phyloP scores from a whole-genome alignment of 1,140 invertebrate species.

The Drosophila ambigua region DNA sequence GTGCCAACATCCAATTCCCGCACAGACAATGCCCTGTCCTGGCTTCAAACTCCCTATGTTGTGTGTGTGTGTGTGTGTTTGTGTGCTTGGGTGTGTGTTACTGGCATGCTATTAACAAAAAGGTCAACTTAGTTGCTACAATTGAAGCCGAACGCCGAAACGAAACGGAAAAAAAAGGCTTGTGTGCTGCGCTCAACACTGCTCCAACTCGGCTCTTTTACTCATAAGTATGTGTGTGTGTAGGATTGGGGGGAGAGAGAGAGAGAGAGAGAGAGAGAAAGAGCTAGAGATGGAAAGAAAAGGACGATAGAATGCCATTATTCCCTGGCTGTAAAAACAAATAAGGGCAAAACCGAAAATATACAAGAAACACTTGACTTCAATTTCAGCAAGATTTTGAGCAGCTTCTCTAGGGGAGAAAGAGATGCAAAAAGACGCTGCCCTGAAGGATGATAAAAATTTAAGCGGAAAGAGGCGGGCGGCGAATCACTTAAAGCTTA shows the following conservation, averaged over 20 bases:
- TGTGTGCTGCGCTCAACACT: slow-evolving; percentile 18
- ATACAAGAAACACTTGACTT: slow-evolving; percentile 54
- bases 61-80: slow-evolving; percentile 22
- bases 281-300: background rate
- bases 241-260: background rate
- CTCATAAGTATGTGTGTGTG: slow-evolving; percentile 1
- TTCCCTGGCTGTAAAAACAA: slow-evolving; percentile 46
- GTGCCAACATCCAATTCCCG: slow-evolving; percentile 73
- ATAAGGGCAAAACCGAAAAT: slow-evolving; percentile 23
- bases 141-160: slow-evolving; percentile 45
- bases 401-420: slow-evolving; percentile 13
- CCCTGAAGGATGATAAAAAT: slow-evolving; percentile 28
- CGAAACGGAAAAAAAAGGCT: slow-evolving; percentile 32
- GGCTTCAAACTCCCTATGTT: slow-evolving; percentile 34
- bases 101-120: slow-evolving; percentile 65
- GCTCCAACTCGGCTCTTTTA: slow-evolving; percentile 29
- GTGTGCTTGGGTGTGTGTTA: slow-evolving; percentile 19
- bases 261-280: slow-evolving; percentile 6
- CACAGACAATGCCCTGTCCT: slow-evolving; percentile 56
- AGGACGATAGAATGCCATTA: slow-evolving; percentile 36
- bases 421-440: background rate
- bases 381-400: slow-evolving; percentile 51
- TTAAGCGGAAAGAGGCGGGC: slow-evolving; percentile 27
- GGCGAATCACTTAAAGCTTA: slow-evolving; percentile 24
- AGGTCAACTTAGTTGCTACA: slow-evolving; percentile 67